Evolutionary conservation across 2,888 invertebrate species (phyloP).

Genomic region (Conomelus anceps): DNA sequence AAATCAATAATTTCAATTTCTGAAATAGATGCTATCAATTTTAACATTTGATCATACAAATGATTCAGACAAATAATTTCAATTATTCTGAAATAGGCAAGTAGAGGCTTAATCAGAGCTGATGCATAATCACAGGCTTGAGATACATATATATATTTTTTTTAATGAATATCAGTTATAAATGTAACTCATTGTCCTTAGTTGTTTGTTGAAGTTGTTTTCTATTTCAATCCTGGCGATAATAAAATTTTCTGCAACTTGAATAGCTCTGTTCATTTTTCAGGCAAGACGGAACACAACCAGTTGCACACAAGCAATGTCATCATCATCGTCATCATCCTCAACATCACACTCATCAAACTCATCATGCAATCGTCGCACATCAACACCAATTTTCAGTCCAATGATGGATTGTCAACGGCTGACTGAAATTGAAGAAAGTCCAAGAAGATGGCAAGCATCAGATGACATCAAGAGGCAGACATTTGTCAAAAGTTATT

Average conservation of each 20-base stretch:
- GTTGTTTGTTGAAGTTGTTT: too few relatives aligned
- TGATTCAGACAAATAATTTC: too few relatives aligned
- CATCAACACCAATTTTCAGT: background rate
- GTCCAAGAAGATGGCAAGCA: background rate
- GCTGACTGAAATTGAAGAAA: background rate
- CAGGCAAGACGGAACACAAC: background rate
- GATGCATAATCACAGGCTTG: too few relatives aligned
- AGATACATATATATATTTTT: too few relatives aligned
- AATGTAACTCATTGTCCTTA: too few relatives aligned
- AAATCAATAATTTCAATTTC: too few relatives aligned
- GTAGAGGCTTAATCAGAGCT: too few relatives aligned
- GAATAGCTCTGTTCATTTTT: background rate
- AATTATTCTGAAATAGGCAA: too few relatives aligned
- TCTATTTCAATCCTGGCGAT: too few relatives aligned
- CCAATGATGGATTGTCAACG: background rate
- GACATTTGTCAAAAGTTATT: background rate
- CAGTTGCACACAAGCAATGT: background rate
- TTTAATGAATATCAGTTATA: too few relatives aligned
- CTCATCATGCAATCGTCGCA: background rate
- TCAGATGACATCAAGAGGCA: background rate
- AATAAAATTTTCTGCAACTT: background rate
- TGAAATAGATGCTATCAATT: too few relatives aligned
- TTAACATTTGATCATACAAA: too few relatives aligned
- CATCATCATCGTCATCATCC: background rate
- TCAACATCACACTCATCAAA: background rate